A percentile compares a stretch with the other conserved stretches of the same genome.
These are phyloP conservation scores for Entosphenus tridentatus DNA, from an alignment of 2,113 vertebrate genomes.

Conservation along the genomic window DNA sequence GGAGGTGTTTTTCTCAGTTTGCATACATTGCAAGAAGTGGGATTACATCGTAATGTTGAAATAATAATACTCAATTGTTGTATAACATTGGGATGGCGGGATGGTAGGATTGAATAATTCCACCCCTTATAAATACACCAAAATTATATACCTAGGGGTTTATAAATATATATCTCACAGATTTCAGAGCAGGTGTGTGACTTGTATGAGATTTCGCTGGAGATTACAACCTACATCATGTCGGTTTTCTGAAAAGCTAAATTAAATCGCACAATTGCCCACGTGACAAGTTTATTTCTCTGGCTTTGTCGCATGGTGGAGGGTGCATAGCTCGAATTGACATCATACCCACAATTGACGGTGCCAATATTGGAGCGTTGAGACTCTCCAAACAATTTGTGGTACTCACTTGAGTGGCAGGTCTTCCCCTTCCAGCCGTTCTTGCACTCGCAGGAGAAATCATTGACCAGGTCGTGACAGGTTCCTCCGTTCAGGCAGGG, in stretches of 20 bases:
- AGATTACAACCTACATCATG: background rate
- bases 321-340: background rate
- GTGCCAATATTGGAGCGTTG: background rate
- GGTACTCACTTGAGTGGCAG: constrained; percentile 1
- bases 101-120: too few species aligned
- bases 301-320: background rate
- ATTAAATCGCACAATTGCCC: background rate
- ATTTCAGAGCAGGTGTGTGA: too few species aligned
- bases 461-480: background rate
- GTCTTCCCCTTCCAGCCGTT: background rate
- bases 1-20: too few species aligned
- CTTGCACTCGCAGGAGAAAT: background rate
- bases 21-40: too few species aligned
- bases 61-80: too few species aligned
- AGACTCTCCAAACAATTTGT: background rate
- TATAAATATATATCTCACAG: too few species aligned
- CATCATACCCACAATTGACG: background rate
- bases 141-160: too few species aligned
- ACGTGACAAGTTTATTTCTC: background rate
- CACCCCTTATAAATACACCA: too few species aligned
- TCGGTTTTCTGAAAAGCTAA: background rate
- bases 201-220: too few species aligned
- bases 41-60: too few species aligned
- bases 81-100: too few species aligned
- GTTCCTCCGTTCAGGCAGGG: background rate